phyloP scores from a whole-genome alignment of 2,888 invertebrate genomes.

The Apamea monoglypha region DNA sequence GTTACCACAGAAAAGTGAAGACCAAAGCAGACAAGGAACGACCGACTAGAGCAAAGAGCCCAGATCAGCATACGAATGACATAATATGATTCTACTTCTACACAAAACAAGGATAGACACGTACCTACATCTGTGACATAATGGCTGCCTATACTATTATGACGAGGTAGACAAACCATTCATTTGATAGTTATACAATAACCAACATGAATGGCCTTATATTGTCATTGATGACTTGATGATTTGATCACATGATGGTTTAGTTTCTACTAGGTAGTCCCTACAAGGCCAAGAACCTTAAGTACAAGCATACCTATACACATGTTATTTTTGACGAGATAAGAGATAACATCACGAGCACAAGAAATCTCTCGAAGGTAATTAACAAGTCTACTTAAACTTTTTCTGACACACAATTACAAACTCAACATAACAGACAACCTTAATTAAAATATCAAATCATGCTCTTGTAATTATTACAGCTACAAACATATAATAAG shows the following conservation, averaged over 20 bases:
- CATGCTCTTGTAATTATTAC: slow-evolving; percentile 47
- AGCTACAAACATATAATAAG: slow-evolving; percentile 34
- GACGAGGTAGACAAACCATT: slow-evolving; percentile 5
- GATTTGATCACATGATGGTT: not conserved
- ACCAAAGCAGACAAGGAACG: not conserved
- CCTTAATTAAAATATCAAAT: slow-evolving; percentile 42
- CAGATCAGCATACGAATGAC: not conserved
- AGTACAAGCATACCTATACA: not conserved
- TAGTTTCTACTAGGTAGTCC: not conserved
- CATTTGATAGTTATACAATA: slow-evolving; percentile 3
- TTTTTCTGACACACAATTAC: slow-evolving; percentile 4
- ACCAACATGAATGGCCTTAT: not conserved
- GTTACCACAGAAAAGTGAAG: not conserved
- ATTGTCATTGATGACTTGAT: slow-evolving; percentile 11
- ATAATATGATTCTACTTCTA: not conserved
- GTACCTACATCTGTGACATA: not conserved
- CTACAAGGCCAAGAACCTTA: slow-evolving; percentile 6
- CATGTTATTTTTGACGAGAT: not conserved
- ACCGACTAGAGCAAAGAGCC: not conserved
- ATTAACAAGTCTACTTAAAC: slow-evolving; percentile 22
- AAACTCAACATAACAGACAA: slow-evolving; percentile 3
- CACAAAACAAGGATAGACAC: not conserved
- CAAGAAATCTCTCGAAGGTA: slow-evolving; percentile 7
- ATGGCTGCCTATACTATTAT: not conserved
- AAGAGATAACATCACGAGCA: not conserved